Percentiles rank a stretch among this genome's conserved stretches.
These are phyloP conservation scores for Ectemnius cavifrons DNA, from an alignment of 2,888 invertebrate genomes.

Conservation along the genomic window DNA sequence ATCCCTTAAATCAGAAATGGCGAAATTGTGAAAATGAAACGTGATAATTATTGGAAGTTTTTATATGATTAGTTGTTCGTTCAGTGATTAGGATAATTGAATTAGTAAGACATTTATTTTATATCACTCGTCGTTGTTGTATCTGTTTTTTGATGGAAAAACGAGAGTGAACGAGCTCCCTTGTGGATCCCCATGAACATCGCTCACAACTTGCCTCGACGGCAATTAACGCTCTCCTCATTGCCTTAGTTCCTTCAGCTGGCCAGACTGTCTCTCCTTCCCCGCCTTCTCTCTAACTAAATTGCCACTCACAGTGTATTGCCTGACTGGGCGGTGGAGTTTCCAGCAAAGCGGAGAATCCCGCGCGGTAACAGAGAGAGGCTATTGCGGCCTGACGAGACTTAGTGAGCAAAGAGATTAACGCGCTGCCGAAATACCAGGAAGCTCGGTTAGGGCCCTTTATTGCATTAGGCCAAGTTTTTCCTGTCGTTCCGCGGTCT, in stretches of 20 bases:
- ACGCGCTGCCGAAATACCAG: constrained; percentile 61
- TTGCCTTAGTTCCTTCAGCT: not conserved
- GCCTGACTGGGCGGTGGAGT: constrained; percentile 23
- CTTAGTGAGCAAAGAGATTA: constrained; percentile 58
- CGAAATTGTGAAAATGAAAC: too few relatives aligned
- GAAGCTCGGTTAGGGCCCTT: constrained; percentile 51
- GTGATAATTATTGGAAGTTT: too few relatives aligned
- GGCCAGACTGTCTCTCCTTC: constrained; percentile 43
- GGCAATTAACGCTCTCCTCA: constrained; percentile 72
- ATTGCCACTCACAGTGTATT: constrained; percentile 51
- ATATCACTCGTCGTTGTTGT: too few relatives aligned
- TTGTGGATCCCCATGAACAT: constrained; percentile 39
- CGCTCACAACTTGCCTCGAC: constrained; percentile 68
- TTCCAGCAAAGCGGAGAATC: constrained; percentile 49
- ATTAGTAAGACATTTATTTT: too few relatives aligned
- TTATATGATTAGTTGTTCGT: too few relatives aligned
- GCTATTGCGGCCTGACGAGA: constrained; percentile 26
- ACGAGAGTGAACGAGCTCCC: constrained; percentile 2
- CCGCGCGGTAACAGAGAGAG: constrained; percentile 43
- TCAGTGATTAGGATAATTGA: too few relatives aligned
- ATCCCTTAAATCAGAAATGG: too few relatives aligned
- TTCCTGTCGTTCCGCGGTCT: constrained; percentile 57
- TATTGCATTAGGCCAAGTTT: constrained; percentile 73
- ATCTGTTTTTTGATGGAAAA: not conserved
- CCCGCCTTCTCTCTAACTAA: constrained; percentile 61